Percentiles rank a stretch among this genome's conserved stretches.
These are phyloP conservation scores for Sturmia bella DNA, from an alignment of 2,888 invertebrate genomes.

Conservation along the genomic window DNA sequence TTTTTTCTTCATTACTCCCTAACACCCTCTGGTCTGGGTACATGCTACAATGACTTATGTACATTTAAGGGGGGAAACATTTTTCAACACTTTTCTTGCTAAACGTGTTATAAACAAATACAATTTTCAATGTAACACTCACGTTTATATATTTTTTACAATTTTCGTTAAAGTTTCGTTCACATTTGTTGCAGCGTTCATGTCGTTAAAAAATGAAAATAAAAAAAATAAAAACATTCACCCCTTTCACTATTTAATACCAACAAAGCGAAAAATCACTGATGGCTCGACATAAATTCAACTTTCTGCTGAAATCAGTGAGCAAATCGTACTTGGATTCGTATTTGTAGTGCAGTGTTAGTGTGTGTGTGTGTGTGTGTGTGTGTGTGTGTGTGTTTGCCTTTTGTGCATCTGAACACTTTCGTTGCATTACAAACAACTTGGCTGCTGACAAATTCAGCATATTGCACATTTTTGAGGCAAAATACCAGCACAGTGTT, in stretches of 20 bases:
- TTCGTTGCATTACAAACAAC: slow-evolving; percentile 13
- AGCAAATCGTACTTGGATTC: slow-evolving; percentile 4
- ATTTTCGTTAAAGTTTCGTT: too few species aligned
- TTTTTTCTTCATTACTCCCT: neutral
- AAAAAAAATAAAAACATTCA: neutral
- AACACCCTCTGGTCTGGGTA: neutral
- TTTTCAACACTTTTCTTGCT: slow-evolving; percentile 17
- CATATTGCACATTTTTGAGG: slow-evolving; percentile 4
- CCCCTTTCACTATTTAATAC: neutral
- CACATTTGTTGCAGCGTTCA: too few species aligned
- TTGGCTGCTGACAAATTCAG: slow-evolving; percentile 9
- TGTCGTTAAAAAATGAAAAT: too few species aligned
- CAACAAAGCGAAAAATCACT: slow-evolving; percentile 14
- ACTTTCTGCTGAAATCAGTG: slow-evolving; percentile 19
- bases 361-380: neutral
- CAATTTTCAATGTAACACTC: slow-evolving; percentile 38
- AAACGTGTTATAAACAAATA: slow-evolving; percentile 13
- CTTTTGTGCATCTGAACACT: neutral
- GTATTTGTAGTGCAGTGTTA: neutral
- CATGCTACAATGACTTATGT: neutral
- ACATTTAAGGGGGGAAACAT: neutral
- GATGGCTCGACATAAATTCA: slow-evolving; percentile 52
- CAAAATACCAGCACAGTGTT: slow-evolving; percentile 7
- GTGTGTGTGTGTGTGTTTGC: neutral
- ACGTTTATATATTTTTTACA: slow-evolving; percentile 3